Evolutionary conservation across 2,113 vertebrate genomes (phyloP), one percentile per base, ranked within the genome.

Genomic region (Nycticryphes semicollaris): DNA sequence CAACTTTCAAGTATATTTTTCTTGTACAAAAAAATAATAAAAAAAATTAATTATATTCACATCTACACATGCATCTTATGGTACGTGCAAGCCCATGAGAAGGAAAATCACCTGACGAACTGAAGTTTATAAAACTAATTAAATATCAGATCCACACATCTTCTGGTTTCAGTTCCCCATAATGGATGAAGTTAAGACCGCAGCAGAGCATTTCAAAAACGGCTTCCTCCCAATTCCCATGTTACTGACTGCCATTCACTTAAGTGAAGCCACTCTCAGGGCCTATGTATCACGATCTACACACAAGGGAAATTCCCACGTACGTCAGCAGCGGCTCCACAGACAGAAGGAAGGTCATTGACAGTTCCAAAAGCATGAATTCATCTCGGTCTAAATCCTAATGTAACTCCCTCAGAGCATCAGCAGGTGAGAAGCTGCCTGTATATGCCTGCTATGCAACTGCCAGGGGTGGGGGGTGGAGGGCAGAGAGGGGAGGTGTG

Each of bases 221-320:
- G 54, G 28, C 14, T 64, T 35, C 35, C 45, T 50, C 30, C 31
- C 22, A 84, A 28, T 24, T 74, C 16, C 39, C 31, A 78, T 1
- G 6, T 41, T 56, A 35, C 54, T 50, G 35, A 77, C 50, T 1
- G 4, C 30, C 64, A 64, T 66, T 23, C 8, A 28, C 27, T 69
- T 43, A 28, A 68, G 28, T 21, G 12, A 67, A 67, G 50, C 33
- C 19, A n/a, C 27, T 77, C 67, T 62, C 5, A 14, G 14, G 24
- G 28, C 50, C 30, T 41, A 9, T 1, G 2, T n/a, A 50, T 30
- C 47, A 62, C 2, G 0, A 56, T 37, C 43, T 47, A 8, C 37
- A 37, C 27, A n/a, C 0, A 0, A 74, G 14, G 41, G 25, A 45
- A 70, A 67, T 20, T 80, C 47, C 47, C 10, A 1, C 1, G 0